A percentile compares a stretch with the other conserved stretches of the same genome.
These are phyloP conservation scores for Apomyelois bistriatella DNA, from an alignment of 2,888 invertebrate species.

Conservation along the genomic window DNA sequence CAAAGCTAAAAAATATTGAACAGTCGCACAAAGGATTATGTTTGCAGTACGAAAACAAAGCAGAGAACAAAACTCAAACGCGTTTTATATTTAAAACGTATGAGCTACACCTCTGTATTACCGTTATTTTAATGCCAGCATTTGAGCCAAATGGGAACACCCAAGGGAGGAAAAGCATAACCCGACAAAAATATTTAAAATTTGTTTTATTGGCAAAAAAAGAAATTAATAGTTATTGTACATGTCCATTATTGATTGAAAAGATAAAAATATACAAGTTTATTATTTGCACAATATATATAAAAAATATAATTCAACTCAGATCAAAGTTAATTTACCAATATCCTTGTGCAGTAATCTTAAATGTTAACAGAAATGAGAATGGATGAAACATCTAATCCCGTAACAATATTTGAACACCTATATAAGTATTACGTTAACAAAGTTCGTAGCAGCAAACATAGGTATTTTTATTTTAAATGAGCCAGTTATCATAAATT, in stretches of 20 bases:
- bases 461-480: conserved; percentile 67
- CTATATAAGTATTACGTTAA: conserved; percentile 74
- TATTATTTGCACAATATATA: conserved; percentile 74
- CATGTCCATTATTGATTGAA: conserved; percentile 77
- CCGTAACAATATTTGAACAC: conserved; percentile 78
- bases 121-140: neutral
- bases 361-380: conserved; percentile 69
- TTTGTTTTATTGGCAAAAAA: conserved; percentile 77
- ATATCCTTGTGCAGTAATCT: conserved; percentile 78
- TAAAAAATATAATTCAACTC: conserved; percentile 78
- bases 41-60: no score
- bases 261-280: conserved; percentile 77
- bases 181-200: conserved; percentile 67
- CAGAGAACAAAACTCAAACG: no score
- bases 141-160: conserved; percentile 32
- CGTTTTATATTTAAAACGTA: no score
- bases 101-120: neutral
- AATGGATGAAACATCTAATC: conserved; percentile 73
- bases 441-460: conserved; percentile 74
- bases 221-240: conserved; percentile 75
- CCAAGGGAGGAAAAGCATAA: conserved; percentile 44
- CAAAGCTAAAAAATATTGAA: no score
- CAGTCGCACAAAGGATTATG: no score
- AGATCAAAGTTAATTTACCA: conserved; percentile 73
- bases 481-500: conserved; percentile 74